phyloP scores from a whole-genome alignment of 2,797 vertebrate species.

The Pangasius larnaudii region DNA sequence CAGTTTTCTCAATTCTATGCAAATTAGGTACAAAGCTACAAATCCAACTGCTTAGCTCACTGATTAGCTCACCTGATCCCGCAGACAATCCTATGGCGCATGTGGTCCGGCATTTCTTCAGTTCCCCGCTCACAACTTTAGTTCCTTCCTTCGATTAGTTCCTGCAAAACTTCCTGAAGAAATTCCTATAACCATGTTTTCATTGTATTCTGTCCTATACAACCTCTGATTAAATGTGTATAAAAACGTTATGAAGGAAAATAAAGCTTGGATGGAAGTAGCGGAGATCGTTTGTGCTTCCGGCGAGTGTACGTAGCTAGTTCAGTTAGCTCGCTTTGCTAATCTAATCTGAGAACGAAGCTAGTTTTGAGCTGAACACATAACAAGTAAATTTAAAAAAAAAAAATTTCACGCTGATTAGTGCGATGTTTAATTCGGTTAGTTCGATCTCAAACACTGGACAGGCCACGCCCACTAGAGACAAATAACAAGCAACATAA shows the following conservation, averaged over 20 bases:
- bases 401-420: background rate
- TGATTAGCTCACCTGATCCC: background rate
- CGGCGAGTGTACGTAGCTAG: background rate
- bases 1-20: background rate
- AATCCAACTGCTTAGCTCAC: background rate
- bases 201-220: too few species aligned
- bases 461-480: background rate
- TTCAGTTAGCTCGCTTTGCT: background rate
- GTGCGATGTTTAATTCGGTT: background rate
- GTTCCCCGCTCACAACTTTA: background rate
- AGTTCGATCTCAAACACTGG: background rate
- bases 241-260: background rate
- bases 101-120: background rate
- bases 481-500: background rate
- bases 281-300: background rate
- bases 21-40: background rate
- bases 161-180: background rate
- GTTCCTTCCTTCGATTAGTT: background rate
- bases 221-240: background rate
- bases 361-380: background rate
- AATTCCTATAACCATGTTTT: too few species aligned
- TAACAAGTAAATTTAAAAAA: background rate
- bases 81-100: background rate
- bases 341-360: background rate
- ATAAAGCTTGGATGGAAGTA: background rate